Percentiles rank a stretch among this genome's conserved stretches.
Evolutionary conservation across 2,797 vertebrate species (phyloP).

Genomic region (Eulemur coronatus): DNA sequence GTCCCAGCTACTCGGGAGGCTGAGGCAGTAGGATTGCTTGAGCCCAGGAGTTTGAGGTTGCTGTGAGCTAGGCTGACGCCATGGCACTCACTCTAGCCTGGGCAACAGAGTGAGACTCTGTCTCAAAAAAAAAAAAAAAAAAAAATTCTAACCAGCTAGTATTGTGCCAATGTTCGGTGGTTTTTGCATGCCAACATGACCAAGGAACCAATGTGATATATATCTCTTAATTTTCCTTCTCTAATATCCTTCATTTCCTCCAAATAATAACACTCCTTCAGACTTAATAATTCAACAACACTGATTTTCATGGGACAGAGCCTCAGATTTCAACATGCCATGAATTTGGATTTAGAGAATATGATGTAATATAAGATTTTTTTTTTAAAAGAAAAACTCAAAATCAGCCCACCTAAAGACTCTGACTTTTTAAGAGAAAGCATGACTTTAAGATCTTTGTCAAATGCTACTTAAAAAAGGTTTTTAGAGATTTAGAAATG

Average conservation of each 20-base stretch:
- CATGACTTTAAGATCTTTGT: background rate
- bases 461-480: background rate
- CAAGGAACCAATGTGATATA: fast-evolving
- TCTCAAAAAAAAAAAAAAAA: too few species aligned
- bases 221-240: background rate
- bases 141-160: background rate
- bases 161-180: background rate
- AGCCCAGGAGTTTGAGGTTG: too few species aligned
- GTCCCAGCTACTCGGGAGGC: too few species aligned
- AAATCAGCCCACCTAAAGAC: background rate
- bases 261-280: background rate
- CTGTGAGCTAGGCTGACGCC: too few species aligned
- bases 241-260: background rate
- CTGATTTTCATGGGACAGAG: background rate
- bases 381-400: background rate
- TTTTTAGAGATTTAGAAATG: background rate
- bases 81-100: too few species aligned
- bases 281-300: background rate
- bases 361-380: background rate
- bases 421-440: background rate
- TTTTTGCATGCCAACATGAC: background rate
- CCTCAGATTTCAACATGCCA: background rate
- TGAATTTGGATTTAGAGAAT: background rate
- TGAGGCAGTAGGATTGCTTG: too few species aligned
- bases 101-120: too few species aligned